phyloP scores from a whole-genome alignment of 2,888 invertebrate genomes.

The Herminia tarsipennalis region DNA sequence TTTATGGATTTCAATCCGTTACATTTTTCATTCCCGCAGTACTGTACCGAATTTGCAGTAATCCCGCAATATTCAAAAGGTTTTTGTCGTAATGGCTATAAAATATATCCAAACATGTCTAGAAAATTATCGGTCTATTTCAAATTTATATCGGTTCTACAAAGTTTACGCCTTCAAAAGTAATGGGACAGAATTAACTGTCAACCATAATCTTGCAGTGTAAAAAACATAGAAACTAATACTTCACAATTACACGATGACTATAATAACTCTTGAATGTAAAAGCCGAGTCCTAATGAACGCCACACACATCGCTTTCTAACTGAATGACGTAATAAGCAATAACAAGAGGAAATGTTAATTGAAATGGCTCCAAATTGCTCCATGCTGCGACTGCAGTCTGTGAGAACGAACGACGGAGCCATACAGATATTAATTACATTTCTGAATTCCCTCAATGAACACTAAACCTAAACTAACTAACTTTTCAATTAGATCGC shows the following conservation, averaged over 20 bases:
- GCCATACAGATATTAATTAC: slow-evolving; percentile 37
- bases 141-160: too few species aligned
- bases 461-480: slow-evolving; percentile 33
- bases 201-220: neutral
- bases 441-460: slow-evolving; percentile 21
- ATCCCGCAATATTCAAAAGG: neutral
- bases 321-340: slow-evolving; percentile 22
- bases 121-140: too few species aligned
- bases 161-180: too few species aligned
- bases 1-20: neutral
- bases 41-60: too few species aligned
- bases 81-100: too few species aligned
- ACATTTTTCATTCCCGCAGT: neutral
- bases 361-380: slow-evolving; percentile 27
- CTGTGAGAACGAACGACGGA: slow-evolving; percentile 9
- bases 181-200: too few species aligned
- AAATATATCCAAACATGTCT: too few species aligned
- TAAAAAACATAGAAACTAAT: neutral
- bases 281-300: slow-evolving; percentile 5
- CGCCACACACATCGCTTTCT: slow-evolving; percentile 9
- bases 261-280: too few species aligned
- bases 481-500: slow-evolving; percentile 47
- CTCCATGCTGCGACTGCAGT: slow-evolving; percentile 30
- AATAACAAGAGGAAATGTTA: slow-evolving; percentile 35
- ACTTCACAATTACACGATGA: neutral